phyloP scores from a whole-genome alignment of 1,140 invertebrate species.

The Ceratosolen fusciceps region DNA sequence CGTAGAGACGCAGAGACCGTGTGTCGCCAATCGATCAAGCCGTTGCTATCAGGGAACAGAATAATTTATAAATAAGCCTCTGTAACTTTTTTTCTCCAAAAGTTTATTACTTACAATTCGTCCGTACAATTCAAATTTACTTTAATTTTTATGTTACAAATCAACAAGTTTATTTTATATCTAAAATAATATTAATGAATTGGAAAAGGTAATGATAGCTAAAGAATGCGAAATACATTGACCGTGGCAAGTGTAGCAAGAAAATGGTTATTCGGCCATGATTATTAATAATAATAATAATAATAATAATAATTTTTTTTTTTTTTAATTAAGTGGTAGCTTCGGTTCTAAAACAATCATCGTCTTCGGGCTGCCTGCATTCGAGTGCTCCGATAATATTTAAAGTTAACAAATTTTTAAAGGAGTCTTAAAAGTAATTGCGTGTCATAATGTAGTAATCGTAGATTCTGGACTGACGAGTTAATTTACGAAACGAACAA shows the following conservation, averaged over 20 bases:
- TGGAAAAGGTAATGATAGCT: constrained; percentile 39
- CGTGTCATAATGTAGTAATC: too few species aligned
- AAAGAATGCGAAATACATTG: constrained; percentile 37
- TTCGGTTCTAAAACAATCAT: background rate
- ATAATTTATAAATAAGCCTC: constrained; percentile 55
- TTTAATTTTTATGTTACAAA: constrained; percentile 43
- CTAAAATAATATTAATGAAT: constrained; percentile 29
- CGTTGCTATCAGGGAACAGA: constrained; percentile 68
- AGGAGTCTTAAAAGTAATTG: background rate
- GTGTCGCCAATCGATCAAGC: constrained; percentile 58
- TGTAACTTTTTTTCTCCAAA: constrained; percentile 59
- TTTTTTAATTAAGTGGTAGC: background rate
- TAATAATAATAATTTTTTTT: too few species aligned
- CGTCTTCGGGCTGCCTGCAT: background rate
- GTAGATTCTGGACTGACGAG: constrained; percentile 17
- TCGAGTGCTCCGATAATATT: constrained; percentile 5
- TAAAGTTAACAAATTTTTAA: background rate
- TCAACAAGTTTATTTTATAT: constrained; percentile 34
- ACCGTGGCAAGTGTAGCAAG: constrained; percentile 31
- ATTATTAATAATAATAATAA: constrained; percentile 24
- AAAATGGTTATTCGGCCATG: constrained; percentile 13
- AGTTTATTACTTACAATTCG: constrained; percentile 60
- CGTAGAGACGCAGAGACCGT: too few species aligned
- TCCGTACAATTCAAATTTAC: constrained; percentile 59
- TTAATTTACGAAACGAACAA: constrained; percentile 27